Evolutionary conservation across 2,888 invertebrate species (phyloP), one percentile per base, ranked within the genome.

Genomic region (Leptopterna dolabrata): DNA sequence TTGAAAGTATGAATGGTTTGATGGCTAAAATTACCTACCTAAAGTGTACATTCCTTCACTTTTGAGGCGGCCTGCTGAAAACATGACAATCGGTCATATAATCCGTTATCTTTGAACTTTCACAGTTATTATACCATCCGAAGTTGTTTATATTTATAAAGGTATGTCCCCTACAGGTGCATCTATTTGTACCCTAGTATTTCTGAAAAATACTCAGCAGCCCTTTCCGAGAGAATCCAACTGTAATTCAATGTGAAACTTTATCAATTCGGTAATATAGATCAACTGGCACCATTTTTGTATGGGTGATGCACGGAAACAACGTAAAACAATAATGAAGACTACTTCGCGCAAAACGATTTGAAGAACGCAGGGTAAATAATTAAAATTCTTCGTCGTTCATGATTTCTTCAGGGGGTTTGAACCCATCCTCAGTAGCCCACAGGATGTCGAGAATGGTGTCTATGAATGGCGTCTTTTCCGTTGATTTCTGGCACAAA

Each of bases 371-470:
- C 0, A 55, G 36, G 36, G 36, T 36, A 7, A 36, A 36, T 36
- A 55, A 19, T 55, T 55, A 55, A 19, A 55, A 55, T 55, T 55
- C 55, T 55, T 55, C 55, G 24, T 55, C 55, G 55, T 55, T 55
- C 55, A 55, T 55, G 73, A 73, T 73, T 73, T 73, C 73, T 36
- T 73, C 36, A 1, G 36, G 76, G 0, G 76, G 13, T 19, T 76
- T 76, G 43, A 43, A 84, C 24, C 71, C 71, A 27, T 84, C 84
- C 16, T 71, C 84, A 1, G 84, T 73, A 24, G 84, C 71, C 84
- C 84, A 84, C 27, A 84, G 29, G 16, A 84, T 84, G 24, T 24
- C 27, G 41, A 84, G 45, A 27, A 84, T 73, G 9, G 1, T 16
- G 13, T 41, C 84, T 1, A 84, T 19, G 27, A 84, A 43, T 11